phyloP scores from a whole-genome alignment of 2,113 vertebrate genomes.

The Eira barbara region DNA sequence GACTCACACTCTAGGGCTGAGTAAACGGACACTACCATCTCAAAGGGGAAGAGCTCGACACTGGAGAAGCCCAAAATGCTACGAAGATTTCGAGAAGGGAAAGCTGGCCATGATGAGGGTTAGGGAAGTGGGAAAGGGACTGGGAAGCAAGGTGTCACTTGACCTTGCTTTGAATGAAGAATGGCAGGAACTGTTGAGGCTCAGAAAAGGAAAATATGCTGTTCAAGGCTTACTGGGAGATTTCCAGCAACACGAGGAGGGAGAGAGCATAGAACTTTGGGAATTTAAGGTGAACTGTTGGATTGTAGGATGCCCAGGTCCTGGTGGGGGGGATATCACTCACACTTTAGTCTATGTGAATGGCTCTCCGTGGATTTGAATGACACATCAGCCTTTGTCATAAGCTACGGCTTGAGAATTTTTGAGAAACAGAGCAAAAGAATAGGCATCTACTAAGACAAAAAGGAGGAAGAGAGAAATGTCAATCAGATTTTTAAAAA shows the following conservation, averaged over 20 bases:
- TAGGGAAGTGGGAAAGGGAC: neutral
- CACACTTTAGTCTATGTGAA: neutral
- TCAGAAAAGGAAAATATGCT: neutral
- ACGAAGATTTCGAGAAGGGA: neutral
- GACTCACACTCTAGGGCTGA: neutral
- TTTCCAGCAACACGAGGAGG: accelerated
- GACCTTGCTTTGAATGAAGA: neutral
- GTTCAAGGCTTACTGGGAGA: neutral
- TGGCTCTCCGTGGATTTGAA: neutral
- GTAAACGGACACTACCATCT: neutral
- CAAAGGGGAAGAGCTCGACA: neutral
- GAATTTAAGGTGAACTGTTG: neutral
- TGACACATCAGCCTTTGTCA: neutral
- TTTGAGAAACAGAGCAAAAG: neutral
- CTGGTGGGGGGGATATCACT: neutral
- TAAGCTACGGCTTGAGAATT: neutral
- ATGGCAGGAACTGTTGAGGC: neutral
- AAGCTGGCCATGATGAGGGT: neutral
- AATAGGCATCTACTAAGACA: neutral
- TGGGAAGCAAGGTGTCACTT: neutral
- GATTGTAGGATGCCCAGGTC: too few species aligned
- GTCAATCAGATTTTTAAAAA: neutral
- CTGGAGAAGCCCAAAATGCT: neutral
- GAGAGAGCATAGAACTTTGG: too few species aligned
- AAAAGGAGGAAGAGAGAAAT: neutral